These are phyloP conservation scores for Semnopithecus entellus DNA, from an alignment of 2,113 vertebrate species.

Conservation along the genomic window DNA sequence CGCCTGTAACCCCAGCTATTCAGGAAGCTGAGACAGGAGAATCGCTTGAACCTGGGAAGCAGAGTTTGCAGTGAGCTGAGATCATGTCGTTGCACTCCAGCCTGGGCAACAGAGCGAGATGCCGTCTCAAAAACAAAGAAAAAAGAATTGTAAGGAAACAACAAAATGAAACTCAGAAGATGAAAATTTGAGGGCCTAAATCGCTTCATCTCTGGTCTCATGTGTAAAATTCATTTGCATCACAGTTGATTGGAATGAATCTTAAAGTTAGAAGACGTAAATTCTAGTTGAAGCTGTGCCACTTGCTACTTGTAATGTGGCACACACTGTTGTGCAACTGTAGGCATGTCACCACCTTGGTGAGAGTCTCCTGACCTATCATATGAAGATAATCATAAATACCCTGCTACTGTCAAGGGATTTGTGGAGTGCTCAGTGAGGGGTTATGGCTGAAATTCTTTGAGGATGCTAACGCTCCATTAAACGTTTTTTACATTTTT, in stretches of 20 bases:
- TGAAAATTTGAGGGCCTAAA: neutral
- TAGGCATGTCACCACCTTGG: neutral
- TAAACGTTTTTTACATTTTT: neutral
- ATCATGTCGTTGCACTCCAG: too few species aligned
- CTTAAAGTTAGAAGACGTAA: neutral
- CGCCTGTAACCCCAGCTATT: too few species aligned
- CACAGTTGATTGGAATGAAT: neutral
- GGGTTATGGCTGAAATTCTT: neutral
- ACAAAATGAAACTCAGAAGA: conserved; percentile 7
- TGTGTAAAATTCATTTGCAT: neutral
- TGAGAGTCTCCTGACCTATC: neutral
- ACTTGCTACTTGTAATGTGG: neutral
- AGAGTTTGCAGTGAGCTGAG: too few species aligned
- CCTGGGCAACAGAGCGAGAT: too few species aligned
- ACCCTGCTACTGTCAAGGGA: neutral
- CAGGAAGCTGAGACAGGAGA: too few species aligned
- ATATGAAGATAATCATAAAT: neutral
- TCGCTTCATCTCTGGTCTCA: neutral
- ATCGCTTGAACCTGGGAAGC: too few species aligned
- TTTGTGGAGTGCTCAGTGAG: neutral
- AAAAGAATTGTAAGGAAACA: neutral
- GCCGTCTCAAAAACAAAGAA: too few species aligned
- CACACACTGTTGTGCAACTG: neutral
- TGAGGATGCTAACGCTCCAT: neutral
- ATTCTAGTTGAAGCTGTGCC: neutral